phyloP scores from a whole-genome alignment of 2,797 vertebrate genomes.

The Rhodeus uyekii region DNA sequence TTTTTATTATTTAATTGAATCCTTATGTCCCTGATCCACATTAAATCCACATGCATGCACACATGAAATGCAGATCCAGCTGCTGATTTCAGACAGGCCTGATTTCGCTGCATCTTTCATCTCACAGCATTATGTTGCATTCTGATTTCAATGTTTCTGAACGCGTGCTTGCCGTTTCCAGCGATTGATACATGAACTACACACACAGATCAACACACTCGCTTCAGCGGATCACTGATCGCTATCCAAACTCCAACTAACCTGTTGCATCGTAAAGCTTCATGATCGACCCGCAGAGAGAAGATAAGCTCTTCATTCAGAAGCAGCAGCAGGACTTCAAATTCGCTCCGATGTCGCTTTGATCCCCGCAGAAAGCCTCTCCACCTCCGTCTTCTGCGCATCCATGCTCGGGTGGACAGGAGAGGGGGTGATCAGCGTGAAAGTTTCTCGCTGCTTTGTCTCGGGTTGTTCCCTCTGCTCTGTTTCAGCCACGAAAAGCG shows the following conservation, averaged over 20 bases:
- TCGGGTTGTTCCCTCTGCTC: constrained; percentile 24
- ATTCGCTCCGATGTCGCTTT: constrained; percentile 10
- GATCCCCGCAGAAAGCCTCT: neutral
- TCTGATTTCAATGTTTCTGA: neutral
- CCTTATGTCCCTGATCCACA: neutral
- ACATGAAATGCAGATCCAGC: neutral
- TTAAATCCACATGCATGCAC: neutral
- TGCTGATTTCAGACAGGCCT: neutral
- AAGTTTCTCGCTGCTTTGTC: constrained; percentile 25
- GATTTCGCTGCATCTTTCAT: neutral
- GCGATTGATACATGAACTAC: neutral
- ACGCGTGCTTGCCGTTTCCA: neutral
- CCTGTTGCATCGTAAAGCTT: constrained; percentile 30
- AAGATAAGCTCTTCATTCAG: constrained; percentile 18
- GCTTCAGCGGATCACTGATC: neutral
- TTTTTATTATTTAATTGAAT: neutral
- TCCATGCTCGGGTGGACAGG: neutral
- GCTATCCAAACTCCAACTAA: neutral
- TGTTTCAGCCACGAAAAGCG: constrained; percentile 53
- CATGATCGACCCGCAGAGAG: neutral
- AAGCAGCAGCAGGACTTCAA: constrained; percentile 15
- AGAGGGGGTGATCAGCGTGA: neutral
- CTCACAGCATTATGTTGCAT: neutral
- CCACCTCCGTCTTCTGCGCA: neutral
- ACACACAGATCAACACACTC: neutral